Percentiles rank a stretch among this genome's conserved stretches.
phyloP scores from a whole-genome alignment of 2,888 invertebrate genomes.

The Diaperis boleti region DNA sequence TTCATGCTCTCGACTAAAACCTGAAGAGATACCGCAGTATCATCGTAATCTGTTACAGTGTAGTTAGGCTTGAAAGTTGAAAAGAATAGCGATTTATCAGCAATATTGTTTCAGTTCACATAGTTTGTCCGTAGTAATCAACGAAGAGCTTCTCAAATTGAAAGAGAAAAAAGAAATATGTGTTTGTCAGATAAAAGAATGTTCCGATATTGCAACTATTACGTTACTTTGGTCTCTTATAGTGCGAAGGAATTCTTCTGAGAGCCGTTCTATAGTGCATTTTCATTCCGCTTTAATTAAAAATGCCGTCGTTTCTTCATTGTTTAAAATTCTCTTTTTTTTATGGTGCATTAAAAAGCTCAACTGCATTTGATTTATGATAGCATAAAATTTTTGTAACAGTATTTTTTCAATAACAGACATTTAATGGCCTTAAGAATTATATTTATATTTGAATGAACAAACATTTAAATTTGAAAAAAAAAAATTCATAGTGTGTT shows the following conservation, averaged over 20 bases:
- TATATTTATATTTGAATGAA: too few relatives aligned
- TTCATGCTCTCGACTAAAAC: conserved; percentile 34
- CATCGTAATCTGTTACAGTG: conserved; percentile 37
- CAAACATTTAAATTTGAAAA: too few relatives aligned
- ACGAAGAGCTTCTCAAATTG: conserved; percentile 15
- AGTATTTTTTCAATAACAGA: too few relatives aligned
- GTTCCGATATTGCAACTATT: conserved; percentile 33
- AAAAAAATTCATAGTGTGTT: too few relatives aligned
- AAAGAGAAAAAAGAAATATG: conserved; percentile 35
- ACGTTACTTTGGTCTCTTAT: conserved; percentile 7
- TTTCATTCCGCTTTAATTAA: conserved; percentile 25
- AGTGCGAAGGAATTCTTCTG: conserved; percentile 4
- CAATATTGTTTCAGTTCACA: conserved; percentile 47
- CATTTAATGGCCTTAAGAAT: too few relatives aligned
- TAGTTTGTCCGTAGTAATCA: conserved; percentile 46
- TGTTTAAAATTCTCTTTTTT: too few relatives aligned
- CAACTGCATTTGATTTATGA: too few relatives aligned
- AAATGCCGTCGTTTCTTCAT: conserved; percentile 32
- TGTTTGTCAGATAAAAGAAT: conserved; percentile 38
- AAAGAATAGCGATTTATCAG: conserved; percentile 46
- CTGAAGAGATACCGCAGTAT: conserved; percentile 38
- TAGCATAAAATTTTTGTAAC: too few relatives aligned
- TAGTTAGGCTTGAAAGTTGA: conserved; percentile 41
- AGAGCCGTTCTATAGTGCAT: conserved; percentile 6
- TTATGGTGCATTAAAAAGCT: too few relatives aligned